Conservation (phyloP, 2,888 invertebrate species). For the Lissonota sp. region DNA sequence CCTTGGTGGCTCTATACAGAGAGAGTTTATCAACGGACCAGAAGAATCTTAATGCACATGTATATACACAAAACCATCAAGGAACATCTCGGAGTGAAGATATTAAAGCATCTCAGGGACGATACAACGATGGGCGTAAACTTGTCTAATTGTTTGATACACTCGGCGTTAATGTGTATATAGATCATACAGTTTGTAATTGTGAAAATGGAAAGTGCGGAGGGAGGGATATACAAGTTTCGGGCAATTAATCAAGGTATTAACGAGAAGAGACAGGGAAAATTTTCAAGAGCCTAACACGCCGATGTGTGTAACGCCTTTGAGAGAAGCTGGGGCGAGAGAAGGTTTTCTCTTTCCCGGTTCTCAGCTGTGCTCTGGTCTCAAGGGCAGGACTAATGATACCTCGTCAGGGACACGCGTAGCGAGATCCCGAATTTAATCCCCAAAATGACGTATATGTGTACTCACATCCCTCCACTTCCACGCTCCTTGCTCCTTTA, state of each 20-base stretch:
- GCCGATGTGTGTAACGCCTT: constrained; percentile 6
- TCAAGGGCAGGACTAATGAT: constrained; percentile 53
- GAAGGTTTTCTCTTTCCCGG: not conserved
- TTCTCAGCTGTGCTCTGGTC: constrained; percentile 12
- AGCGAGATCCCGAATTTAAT: constrained; percentile 39
- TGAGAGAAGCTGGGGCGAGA: not conserved
- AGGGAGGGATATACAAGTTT: constrained; percentile 5
- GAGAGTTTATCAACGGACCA: not conserved
- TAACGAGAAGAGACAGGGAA: constrained; percentile 23
- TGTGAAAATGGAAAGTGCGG: constrained; percentile 17
- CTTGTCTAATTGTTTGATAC: constrained; percentile 24
- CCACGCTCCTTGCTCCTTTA: constrained; percentile 7
- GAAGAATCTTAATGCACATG: constrained; percentile 17
- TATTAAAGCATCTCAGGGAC: constrained; percentile 37
- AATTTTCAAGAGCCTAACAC: constrained; percentile 28
- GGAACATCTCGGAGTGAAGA: constrained; percentile 12
- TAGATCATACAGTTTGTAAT: not conserved
- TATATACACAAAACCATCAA: not conserved
- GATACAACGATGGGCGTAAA: constrained; percentile 19
- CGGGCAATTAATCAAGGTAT: constrained; percentile 46
- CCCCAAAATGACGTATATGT: constrained; percentile 41
- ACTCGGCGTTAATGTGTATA: not conserved
- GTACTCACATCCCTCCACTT: constrained; percentile 2
- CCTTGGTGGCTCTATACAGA: constrained; percentile 3
- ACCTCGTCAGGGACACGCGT: constrained; percentile 52